These are phyloP conservation scores for Polydrusus tereticollis DNA, from an alignment of 2,888 invertebrate species.

Conservation along the genomic window DNA sequence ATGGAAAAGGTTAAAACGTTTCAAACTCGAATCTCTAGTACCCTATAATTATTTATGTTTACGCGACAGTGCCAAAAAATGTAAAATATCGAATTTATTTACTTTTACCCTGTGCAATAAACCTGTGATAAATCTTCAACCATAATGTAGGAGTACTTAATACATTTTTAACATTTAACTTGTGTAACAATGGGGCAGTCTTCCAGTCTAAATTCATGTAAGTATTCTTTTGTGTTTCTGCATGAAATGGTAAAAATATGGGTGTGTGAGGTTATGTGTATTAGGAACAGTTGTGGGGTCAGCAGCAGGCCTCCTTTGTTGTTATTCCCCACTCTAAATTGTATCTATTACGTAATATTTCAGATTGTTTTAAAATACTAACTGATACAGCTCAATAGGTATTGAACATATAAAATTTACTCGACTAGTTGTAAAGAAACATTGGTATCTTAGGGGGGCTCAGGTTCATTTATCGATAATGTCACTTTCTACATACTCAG, in stretches of 20 bases:
- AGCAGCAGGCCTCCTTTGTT: neutral
- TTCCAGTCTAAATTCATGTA: conserved; percentile 33
- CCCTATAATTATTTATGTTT: neutral
- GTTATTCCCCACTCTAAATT: no score
- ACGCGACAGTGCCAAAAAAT: conserved; percentile 24
- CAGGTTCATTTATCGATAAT: no score
- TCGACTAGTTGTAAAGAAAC: no score
- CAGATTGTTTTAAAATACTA: no score
- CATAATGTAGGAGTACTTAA: conserved; percentile 2
- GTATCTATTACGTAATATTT: no score
- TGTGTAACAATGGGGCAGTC: conserved; percentile 31
- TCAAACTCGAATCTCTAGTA: neutral
- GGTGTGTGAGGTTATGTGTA: neutral
- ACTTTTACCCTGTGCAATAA: conserved; percentile 25
- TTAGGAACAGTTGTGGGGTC: neutral
- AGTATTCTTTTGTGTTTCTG: conserved; percentile 17
- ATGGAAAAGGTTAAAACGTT: neutral
- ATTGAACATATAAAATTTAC: no score
- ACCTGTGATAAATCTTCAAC: conserved; percentile 20
- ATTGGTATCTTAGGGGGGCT: no score
- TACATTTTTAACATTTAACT: neutral
- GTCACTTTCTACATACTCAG: no score
- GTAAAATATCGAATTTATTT: conserved; percentile 22
- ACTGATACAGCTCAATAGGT: no score
- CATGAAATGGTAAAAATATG: conserved; percentile 7